A percentile compares a stretch with the other conserved stretches of the same genome.
Evolutionary conservation across 1,140 invertebrate genomes (phyloP).

Genomic region (Drosophila lacteicornis): DNA sequence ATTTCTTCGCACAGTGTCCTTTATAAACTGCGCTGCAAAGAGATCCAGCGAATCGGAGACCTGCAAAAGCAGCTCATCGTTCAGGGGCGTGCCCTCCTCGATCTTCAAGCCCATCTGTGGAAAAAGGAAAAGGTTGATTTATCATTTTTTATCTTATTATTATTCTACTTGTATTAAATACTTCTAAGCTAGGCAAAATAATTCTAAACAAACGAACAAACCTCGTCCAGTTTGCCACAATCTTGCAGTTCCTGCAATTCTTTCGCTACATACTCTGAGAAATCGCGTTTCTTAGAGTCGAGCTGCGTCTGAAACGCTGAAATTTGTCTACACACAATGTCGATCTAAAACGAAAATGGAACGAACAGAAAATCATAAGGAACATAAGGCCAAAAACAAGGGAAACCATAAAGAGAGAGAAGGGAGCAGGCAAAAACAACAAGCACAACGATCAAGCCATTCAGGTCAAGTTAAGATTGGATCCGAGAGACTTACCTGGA

Average conservation of each 20-base stretch:
- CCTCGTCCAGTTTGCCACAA: conserved; percentile 85
- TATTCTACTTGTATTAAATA: not conserved
- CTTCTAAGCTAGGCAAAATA: conserved; percentile 37
- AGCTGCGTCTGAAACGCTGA: conserved; percentile 86
- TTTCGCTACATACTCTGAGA: conserved; percentile 86
- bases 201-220: conserved; percentile 71
- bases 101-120: conserved; percentile 79
- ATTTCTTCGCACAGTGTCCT: conserved; percentile 80
- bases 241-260: conserved; percentile 86
- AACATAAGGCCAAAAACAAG: conserved; percentile 69
- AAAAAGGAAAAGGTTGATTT: not conserved
- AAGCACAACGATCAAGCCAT: conserved; percentile 51
- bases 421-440: conserved; percentile 42
- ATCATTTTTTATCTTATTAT: not conserved
- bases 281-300: conserved; percentile 86
- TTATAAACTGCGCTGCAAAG: conserved; percentile 78
- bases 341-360: conserved; percentile 86
- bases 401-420: conserved; percentile 51
- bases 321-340: conserved; percentile 87
- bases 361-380: conserved; percentile 81
- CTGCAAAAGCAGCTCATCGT: conserved; percentile 77
- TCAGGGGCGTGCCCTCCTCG: conserved; percentile 72
- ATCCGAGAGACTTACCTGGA: conserved; percentile 62
- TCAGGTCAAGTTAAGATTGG: conserved; percentile 1
- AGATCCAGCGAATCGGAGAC: conserved; percentile 75